Base-by-base conservation (phyloP, 2,797 vertebrate genomes). In the Notamacropus eugenii region DNA sequence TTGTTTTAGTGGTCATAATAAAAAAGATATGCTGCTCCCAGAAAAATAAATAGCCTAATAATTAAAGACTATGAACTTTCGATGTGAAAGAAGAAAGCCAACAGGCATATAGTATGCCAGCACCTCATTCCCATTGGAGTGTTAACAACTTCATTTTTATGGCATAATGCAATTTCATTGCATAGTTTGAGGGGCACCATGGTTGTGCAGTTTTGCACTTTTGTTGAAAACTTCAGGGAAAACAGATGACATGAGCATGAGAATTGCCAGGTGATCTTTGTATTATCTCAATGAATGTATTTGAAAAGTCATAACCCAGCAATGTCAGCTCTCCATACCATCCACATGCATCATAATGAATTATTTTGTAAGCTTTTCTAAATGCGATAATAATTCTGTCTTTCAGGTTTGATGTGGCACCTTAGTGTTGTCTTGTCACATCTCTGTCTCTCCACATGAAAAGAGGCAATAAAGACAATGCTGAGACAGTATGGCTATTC, bases 401-500 rank as follows among this genome's bases (percentile, higher is more conserved):
- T 95, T 55, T 96, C 94, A 58, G 95, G 92, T 96, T 97, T 96
- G 90, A 96, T 93, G 87, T 55, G 90, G n/a, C 40, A 2, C 74
- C 97, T 97, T 92, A 6, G 93, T 97, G 55, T 91, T 82, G 28
- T 92, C 94, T 91, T 16, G 16, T 96, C 95, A 95, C 27, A 19
- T 97, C 96, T 50, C 93, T n/a, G 94, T 97, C 93, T 96, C 97
- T 95, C 95, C 91, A 1, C 24, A 93, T 96, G 54, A 56, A 95
- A 96, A 94, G 67, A 29, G 96, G 82, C 24, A 2, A 0, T 93
- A 29, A 34, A 96, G 95, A 93, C 94, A 54, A 62, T 67, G 95
- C 95, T 97, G 91, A 97, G 95, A 96, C 96, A 96, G 92, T 95
- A 94, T 8, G 96, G 91, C 94, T 97, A 96, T 94, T 97, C 97